Evolutionary conservation across 1,140 invertebrate species (phyloP).

Genomic region (Branchinecta lindahli): DNA sequence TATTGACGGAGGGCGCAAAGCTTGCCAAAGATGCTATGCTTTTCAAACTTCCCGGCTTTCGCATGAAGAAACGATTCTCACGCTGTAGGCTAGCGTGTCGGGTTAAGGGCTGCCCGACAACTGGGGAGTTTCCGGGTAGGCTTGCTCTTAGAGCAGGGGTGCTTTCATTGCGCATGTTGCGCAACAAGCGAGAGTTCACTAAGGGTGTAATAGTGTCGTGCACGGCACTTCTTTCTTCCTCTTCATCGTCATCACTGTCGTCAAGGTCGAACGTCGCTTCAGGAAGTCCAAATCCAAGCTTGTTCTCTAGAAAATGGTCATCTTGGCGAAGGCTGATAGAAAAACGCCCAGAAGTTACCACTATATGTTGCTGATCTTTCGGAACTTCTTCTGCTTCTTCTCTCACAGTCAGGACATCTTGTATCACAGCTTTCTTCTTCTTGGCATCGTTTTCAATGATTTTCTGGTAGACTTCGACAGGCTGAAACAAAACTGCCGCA

Average conservation of each 20-base stretch:
- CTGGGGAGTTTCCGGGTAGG: not conserved
- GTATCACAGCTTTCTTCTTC: slow-evolving; percentile 12
- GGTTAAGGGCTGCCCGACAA: not conserved
- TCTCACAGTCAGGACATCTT: not conserved
- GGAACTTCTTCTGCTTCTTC: not conserved
- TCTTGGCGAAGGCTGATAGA: not conserved
- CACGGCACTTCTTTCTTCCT: not conserved
- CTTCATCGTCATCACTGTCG: slow-evolving; percentile 6
- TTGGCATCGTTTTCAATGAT: slow-evolving; percentile 19
- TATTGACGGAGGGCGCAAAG: not conserved
- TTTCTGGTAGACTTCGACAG: slow-evolving; percentile 30
- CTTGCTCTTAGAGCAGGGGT: not conserved
- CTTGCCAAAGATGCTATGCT: not conserved
- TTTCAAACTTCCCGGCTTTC: not conserved
- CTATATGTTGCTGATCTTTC: not conserved
- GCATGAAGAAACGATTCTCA: not conserved
- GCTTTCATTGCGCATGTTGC: not conserved
- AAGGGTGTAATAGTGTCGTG: not conserved
- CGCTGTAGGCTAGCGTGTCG: not conserved
- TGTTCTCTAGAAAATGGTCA: not conserved
- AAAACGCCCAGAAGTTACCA: not conserved
- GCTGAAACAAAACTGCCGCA: slow-evolving; percentile 49
- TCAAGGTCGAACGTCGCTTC: not conserved
- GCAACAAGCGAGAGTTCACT: not conserved
- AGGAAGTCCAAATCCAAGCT: not conserved